Evolutionary conservation across 2,888 invertebrate species (phyloP).

Genomic region (Boloria selene): DNA sequence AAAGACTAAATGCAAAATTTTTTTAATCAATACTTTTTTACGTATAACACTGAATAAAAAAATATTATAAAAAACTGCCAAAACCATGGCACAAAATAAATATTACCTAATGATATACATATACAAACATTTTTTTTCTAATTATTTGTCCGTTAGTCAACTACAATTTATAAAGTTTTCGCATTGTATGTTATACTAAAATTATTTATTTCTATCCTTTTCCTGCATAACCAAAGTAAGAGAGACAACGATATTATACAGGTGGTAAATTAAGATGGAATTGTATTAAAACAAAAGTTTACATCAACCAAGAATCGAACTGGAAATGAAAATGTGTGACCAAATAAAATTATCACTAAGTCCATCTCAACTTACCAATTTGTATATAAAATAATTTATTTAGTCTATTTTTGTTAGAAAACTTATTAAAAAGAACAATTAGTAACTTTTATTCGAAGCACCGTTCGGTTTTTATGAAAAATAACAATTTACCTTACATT

Average conservation of each 20-base stretch:
- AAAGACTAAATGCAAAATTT: conserved; percentile 11
- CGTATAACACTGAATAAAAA: too few relatives aligned
- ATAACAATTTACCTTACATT: conserved; percentile 25
- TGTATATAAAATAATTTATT: conserved; percentile 19
- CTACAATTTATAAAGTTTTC: neutral
- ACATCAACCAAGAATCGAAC: neutral
- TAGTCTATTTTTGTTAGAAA: neutral
- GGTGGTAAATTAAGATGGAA: conserved; percentile 1
- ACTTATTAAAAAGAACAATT: conserved; percentile 22
- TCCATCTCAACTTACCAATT: conserved; percentile 9
- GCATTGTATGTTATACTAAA: neutral
- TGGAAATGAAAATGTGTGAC: too few relatives aligned
- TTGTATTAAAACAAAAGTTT: neutral
- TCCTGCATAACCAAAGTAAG: conserved; percentile 8
- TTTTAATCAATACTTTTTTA: neutral
- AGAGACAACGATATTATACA: conserved; percentile 8
- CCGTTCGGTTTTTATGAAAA: conserved; percentile 31
- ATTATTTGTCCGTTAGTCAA: conserved; percentile 1
- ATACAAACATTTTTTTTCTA: too few relatives aligned
- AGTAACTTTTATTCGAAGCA: conserved; percentile 34
- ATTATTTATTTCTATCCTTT: conserved; percentile 13
- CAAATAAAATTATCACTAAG: neutral
- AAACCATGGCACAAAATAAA: conserved; percentile 7
- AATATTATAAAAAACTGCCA: neutral
- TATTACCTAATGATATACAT: neutral